Evolutionary conservation across 2,888 invertebrate genomes (phyloP).

Genomic region (Platynereis dumerilii): DNA sequence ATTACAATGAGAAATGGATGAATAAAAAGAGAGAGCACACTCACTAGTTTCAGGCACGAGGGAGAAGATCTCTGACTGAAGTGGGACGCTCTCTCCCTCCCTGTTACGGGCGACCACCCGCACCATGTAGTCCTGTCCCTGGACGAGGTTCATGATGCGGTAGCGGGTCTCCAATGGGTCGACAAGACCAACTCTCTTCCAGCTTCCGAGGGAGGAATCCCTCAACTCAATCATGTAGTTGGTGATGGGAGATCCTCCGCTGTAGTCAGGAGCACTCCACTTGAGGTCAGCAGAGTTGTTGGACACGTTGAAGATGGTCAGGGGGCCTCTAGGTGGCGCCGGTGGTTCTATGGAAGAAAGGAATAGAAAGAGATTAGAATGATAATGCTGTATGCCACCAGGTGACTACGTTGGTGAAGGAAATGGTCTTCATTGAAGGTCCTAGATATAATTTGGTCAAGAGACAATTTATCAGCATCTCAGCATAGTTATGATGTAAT

Average conservation of each 20-base stretch:
- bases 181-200: conserved; percentile 87
- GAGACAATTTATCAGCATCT: too few relatives aligned
- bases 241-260: conserved; percentile 60
- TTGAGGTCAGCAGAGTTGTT: conserved; percentile 51
- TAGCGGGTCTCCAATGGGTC: conserved; percentile 22
- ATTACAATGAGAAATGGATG: too few relatives aligned
- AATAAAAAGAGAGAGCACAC: too few relatives aligned
- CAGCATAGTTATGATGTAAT: too few relatives aligned
- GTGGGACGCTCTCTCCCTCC: conserved; percentile 39
- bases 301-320: conserved; percentile 63
- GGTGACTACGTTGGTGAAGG: too few relatives aligned
- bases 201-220: conserved; percentile 75
- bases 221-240: conserved; percentile 54
- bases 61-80: conserved; percentile 30
- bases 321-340: conserved; percentile 82
- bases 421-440: too few relatives aligned
- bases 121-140: conserved; percentile 59
- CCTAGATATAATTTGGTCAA: too few relatives aligned
- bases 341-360: conserved; percentile 66
- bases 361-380: too few relatives aligned
- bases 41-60: background rate
- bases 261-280: conserved; percentile 64
- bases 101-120: conserved; percentile 53
- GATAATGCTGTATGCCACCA: too few relatives aligned
- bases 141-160: conserved; percentile 29